Evolutionary conservation across 53 echinoderm and acorn worm genomes (phyloP).

Genomic region (Temnopleurus reevesii): DNA sequence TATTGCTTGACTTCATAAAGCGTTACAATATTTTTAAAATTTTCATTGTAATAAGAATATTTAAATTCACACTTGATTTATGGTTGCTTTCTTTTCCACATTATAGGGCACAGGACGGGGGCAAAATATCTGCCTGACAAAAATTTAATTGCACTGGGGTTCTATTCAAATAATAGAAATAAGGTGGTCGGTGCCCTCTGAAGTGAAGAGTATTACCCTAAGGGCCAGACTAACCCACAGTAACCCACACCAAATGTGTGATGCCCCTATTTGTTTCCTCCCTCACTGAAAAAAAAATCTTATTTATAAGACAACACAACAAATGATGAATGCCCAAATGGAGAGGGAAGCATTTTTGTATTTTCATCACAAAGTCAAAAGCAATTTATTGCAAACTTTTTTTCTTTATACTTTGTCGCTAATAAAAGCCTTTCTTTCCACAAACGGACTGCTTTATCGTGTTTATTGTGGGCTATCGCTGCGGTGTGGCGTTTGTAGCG

Average conservation of each 20-base stretch:
- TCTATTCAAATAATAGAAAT: slow-evolving; percentile 18
- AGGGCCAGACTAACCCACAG: slow-evolving; percentile 25
- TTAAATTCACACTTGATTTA: slow-evolving; percentile 36
- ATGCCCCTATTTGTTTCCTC: slow-evolving; percentile 32
- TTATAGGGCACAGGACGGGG: not conserved
- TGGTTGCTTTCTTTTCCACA: not conserved
- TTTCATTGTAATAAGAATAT: not conserved
- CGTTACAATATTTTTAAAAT: not conserved
- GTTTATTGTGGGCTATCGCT: not conserved
- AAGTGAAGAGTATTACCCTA: slow-evolving; percentile 10
- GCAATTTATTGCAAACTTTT: slow-evolving; percentile 39
- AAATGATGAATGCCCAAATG: slow-evolving; percentile 3
- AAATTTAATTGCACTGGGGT: slow-evolving; percentile 18
- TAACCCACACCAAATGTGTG: slow-evolving; percentile 35
- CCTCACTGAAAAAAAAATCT: not conserved
- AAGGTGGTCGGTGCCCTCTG: slow-evolving; percentile 54
- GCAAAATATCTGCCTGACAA: not conserved
- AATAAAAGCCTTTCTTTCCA: slow-evolving; percentile 16
- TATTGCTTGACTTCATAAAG: not conserved
- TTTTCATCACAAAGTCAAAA: slow-evolving; percentile 50
- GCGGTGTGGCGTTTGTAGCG: slow-evolving; percentile 54
- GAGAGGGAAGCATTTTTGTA: not conserved
- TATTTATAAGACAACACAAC: slow-evolving; percentile 6
- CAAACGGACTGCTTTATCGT: not conserved
- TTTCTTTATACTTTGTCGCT: slow-evolving; percentile 33